A percentile compares a stretch with the other conserved stretches of the same genome.
These are phyloP conservation scores for Zaprionus africanus DNA, from an alignment of 1,140 invertebrate species.

Conservation along the genomic window DNA sequence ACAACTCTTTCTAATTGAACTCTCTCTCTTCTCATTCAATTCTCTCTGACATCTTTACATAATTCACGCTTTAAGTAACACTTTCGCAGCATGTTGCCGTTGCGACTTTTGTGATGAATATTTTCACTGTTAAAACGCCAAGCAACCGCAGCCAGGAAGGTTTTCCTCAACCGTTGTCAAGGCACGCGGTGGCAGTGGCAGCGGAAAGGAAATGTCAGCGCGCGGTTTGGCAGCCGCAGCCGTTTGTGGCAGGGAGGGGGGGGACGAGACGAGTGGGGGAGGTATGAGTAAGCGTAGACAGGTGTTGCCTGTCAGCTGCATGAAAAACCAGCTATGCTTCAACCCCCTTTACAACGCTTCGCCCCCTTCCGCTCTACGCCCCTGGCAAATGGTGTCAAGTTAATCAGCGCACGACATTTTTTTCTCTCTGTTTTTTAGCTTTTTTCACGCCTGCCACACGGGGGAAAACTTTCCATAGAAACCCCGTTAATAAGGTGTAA, in stretches of 20 bases:
- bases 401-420: constrained; percentile 68
- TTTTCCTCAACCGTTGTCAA: constrained; percentile 18
- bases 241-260: background rate
- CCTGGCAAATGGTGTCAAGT: constrained; percentile 64
- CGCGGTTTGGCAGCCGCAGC: constrained; percentile 46
- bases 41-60: background rate
- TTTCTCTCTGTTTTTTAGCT: constrained; percentile 47
- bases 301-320: constrained; percentile 76
- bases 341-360: background rate
- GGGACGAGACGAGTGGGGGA: constrained; percentile 5
- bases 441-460: constrained; percentile 60
- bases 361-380: constrained; percentile 9
- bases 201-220: constrained; percentile 48
- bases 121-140: background rate
- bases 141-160: background rate
- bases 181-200: constrained; percentile 35
- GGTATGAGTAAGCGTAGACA: constrained; percentile 55
- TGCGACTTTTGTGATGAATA: background rate
- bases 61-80: background rate
- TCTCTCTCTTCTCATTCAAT: background rate
- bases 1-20: background rate
- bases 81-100: background rate
- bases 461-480: constrained; percentile 67
- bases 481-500: constrained; percentile 76
- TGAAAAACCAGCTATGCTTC: constrained; percentile 52